Evolutionary conservation across 30 jellyfish, hydroid and myxozoan species (phyloP).

Genomic region (Hydra vulgaris): DNA sequence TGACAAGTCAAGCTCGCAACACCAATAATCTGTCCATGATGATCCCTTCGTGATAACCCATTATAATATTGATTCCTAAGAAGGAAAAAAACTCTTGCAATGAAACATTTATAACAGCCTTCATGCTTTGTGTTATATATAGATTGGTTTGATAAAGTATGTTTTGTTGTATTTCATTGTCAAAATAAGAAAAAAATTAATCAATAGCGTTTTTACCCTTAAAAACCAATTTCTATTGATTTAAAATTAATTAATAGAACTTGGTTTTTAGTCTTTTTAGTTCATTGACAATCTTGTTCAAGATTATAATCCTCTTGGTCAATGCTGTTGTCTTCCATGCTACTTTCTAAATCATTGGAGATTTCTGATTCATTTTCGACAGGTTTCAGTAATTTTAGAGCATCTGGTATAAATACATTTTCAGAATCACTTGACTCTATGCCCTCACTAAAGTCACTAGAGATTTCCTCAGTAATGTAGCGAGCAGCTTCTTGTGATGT

Average conservation of each 20-base stretch:
- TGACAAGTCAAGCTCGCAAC: conserved; percentile 30
- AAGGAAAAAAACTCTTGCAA: background rate
- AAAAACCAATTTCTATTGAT: no score
- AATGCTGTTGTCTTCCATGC: conserved; percentile 1
- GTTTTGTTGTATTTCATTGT: conserved; percentile 15
- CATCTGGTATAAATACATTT: background rate
- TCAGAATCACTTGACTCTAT: conserved; percentile 5
- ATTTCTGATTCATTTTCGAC: background rate
- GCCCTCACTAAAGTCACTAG: background rate
- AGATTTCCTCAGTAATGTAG: background rate
- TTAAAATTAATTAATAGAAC: no score
- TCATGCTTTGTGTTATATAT: conserved; percentile 13
- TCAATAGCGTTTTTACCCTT: no score
- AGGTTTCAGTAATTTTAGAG: background rate
- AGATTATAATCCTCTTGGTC: conserved; percentile 17
- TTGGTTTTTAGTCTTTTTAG: conserved; percentile 10
- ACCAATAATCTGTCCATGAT: no score
- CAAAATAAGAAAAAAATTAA: conserved; percentile 12
- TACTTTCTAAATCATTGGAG: background rate
- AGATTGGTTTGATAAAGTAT: conserved; percentile 14
- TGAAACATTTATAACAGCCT: background rate
- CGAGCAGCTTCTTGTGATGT: conserved; percentile 1
- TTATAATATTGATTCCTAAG: conserved; percentile 27
- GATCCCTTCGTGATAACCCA: conserved; percentile 46
- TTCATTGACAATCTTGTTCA: conserved; percentile 21